phyloP scores from a whole-genome alignment of 2,888 invertebrate species.

The Mesochorus sp. region DNA sequence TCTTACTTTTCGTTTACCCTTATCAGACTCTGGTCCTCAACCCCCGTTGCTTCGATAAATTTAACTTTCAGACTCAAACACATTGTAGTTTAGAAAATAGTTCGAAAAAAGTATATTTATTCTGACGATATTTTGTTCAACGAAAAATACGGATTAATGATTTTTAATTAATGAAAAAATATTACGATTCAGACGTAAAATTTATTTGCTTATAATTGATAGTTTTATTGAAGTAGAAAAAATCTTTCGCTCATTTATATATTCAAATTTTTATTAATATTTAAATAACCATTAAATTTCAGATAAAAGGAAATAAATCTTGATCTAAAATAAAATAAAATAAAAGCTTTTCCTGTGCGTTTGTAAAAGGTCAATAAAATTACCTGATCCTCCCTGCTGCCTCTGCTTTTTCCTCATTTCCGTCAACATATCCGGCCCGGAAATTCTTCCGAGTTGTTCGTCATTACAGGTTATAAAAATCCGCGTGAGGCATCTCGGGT shows the following conservation, averaged over 20 bases:
- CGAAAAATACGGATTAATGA: no score
- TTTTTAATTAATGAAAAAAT: no score
- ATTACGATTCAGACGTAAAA: no score
- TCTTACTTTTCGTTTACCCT: conserved; percentile 29
- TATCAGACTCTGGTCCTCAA: background rate
- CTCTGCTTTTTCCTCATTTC: background rate
- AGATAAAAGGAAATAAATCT: no score
- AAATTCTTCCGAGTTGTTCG: background rate
- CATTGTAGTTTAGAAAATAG: background rate
- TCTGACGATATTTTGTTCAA: background rate
- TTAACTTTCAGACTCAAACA: background rate
- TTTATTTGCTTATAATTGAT: no score
- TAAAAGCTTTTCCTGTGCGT: background rate
- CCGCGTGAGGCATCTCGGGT: background rate
- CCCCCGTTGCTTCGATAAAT: background rate
- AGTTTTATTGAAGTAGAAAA: no score
- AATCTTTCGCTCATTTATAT: no score
- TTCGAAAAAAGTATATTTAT: background rate
- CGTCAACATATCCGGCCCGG: conserved; percentile 12
- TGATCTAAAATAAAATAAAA: background rate
- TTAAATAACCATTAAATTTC: no score
- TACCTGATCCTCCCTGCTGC: background rate
- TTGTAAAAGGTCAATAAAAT: conserved; percentile 1
- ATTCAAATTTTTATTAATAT: no score
- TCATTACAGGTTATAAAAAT: conserved; percentile 26